These are phyloP conservation scores for Acrossocheilus fasciatus DNA, from an alignment of 2,797 vertebrate species.

Conservation along the genomic window DNA sequence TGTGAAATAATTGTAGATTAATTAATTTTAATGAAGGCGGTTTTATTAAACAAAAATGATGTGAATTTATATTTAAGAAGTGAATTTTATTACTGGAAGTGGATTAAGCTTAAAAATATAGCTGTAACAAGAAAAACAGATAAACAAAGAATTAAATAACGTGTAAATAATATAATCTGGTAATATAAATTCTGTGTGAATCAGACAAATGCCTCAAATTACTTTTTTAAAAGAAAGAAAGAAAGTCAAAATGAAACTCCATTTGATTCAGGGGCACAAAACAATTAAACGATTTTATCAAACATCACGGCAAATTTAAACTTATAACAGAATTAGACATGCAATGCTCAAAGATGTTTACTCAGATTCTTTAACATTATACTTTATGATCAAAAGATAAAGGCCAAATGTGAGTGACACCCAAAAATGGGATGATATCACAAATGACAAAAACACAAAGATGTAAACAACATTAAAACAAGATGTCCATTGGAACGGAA, in stretches of 20 bases:
- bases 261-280: neutral
- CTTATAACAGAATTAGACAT: neutral
- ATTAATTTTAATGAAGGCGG: neutral
- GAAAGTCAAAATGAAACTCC: neutral
- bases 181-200: neutral
- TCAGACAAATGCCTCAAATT: neutral
- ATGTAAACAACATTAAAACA: neutral
- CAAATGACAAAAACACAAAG: neutral
- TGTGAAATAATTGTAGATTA: neutral
- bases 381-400: slow-evolving; percentile 1
- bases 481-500: neutral
- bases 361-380: neutral
- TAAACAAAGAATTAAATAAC: neutral
- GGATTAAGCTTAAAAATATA: neutral
- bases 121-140: neutral
- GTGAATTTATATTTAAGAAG: neutral
- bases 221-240: neutral
- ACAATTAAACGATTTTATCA: neutral
- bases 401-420: neutral
- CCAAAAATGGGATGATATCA: neutral
- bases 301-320: neutral
- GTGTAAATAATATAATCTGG: neutral
- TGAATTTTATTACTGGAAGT: neutral
- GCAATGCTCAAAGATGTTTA: neutral
- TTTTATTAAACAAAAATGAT: neutral